Conservation (phyloP, 1,140 invertebrate genomes). For the Riptortus pedestris region DNA sequence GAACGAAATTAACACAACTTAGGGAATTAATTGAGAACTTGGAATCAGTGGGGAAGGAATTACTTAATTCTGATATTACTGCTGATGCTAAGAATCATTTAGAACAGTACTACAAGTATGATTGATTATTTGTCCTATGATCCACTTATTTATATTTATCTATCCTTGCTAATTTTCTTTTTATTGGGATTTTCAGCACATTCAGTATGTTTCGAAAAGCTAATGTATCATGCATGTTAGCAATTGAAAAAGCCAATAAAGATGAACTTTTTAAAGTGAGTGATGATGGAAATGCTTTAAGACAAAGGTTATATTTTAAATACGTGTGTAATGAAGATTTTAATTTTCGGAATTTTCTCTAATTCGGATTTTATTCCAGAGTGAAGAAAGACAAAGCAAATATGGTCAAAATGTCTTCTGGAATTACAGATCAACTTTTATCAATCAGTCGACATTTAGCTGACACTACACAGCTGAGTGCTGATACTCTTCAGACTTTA, state of each 20-base stretch:
- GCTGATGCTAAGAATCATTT: conserved; percentile 54
- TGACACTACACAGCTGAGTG: conserved; percentile 75
- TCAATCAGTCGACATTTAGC: conserved; percentile 73
- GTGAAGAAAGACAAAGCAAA: conserved; percentile 51
- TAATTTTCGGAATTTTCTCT: neutral
- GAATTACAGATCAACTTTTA: conserved; percentile 71
- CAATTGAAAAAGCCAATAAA: conserved; percentile 60
- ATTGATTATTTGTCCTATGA: neutral
- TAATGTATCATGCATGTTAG: conserved; percentile 58
- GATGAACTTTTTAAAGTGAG: conserved; percentile 52
- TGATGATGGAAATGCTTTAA: conserved; percentile 46
- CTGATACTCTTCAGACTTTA: conserved; percentile 70
- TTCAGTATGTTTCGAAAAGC: conserved; percentile 66
- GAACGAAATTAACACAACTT: conserved; percentile 51
- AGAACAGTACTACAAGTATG: conserved; percentile 51
- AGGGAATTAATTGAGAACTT: conserved; percentile 57
- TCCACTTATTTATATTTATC: neutral
- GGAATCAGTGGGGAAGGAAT: conserved; percentile 48
- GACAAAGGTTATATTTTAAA: conserved; percentile 37
- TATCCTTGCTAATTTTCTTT: neutral
- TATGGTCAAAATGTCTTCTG: conserved; percentile 52
- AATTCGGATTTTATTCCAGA: conserved; percentile 25
- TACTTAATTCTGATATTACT: conserved; percentile 46
- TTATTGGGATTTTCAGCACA: conserved; percentile 42
- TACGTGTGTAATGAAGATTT: neutral